A percentile compares a stretch with the other conserved stretches of the same genome.
Conservation (phyloP, 1,140 invertebrate species). For the Drosophila lini region DNA sequence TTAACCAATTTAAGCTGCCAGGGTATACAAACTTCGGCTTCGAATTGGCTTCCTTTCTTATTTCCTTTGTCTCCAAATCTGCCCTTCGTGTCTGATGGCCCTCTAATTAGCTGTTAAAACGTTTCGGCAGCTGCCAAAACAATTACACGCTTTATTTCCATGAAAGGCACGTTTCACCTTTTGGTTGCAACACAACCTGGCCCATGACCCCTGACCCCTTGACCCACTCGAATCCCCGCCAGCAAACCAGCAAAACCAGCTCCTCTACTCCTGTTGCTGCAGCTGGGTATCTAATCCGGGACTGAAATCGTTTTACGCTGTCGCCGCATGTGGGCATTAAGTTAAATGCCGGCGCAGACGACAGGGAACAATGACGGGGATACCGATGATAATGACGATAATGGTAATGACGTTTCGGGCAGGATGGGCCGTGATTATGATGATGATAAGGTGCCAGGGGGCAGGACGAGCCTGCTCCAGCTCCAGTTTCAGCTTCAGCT, state of each 20-base stretch:
- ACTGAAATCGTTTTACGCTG: constrained; percentile 69
- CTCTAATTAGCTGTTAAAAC: constrained; percentile 70
- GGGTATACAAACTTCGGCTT: background rate
- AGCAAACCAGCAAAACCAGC: background rate
- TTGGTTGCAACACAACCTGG: constrained; percentile 27
- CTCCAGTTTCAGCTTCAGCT: background rate
- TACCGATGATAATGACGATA: constrained; percentile 27
- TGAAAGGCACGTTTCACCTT: constrained; percentile 53
- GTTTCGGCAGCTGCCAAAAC: constrained; percentile 64
- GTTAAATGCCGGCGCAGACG: constrained; percentile 64
- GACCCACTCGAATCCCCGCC: background rate
- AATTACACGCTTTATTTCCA: constrained; percentile 70
- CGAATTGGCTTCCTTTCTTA: no score
- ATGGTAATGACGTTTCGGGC: constrained; percentile 12
- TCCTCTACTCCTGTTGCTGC: constrained; percentile 19
- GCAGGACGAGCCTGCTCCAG: constrained; percentile 8
- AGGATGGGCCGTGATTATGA: constrained; percentile 33
- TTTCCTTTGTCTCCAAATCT: background rate
- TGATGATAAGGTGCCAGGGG: constrained; percentile 40
- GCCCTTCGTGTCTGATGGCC: constrained; percentile 18
- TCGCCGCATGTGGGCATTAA: constrained; percentile 71
- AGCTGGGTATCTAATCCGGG: constrained; percentile 50
- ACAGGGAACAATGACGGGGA: constrained; percentile 35
- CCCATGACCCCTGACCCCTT: constrained; percentile 2
- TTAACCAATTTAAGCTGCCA: no score